These are phyloP conservation scores for Dipodomys stephensi DNA, from an alignment of 2,113 vertebrate genomes.

Conservation along the genomic window DNA sequence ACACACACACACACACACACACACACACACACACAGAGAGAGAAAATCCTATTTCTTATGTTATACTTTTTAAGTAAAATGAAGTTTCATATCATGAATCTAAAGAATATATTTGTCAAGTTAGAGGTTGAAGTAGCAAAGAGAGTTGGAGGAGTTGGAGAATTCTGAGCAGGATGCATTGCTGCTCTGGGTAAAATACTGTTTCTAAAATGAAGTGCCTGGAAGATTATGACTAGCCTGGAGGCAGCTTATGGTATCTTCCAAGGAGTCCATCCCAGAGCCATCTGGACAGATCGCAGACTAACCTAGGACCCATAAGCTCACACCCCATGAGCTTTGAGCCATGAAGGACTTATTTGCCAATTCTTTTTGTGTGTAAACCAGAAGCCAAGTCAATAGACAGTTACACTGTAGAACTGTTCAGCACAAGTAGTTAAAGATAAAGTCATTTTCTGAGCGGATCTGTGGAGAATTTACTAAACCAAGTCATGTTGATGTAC, in stretches of 20 bases:
- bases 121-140: conserved; percentile 25
- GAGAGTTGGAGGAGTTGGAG: neutral
- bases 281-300: neutral
- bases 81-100: neutral
- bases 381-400: neutral
- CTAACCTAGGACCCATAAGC: neutral
- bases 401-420: neutral
- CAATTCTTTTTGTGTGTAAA: neutral
- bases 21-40: too few relatives aligned
- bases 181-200: neutral
- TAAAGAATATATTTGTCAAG: conserved; percentile 5
- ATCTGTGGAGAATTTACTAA: neutral
- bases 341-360: neutral
- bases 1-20: too few relatives aligned
- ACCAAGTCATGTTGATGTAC: neutral
- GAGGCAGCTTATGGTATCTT: neutral
- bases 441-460: neutral
- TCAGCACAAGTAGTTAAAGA: conserved; percentile 23
- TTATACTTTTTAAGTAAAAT: conserved; percentile 24
- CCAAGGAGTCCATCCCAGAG: neutral
- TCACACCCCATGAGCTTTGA: neutral
- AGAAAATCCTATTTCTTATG: neutral
- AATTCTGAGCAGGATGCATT: neutral
- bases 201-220: neutral
- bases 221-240: neutral